phyloP scores from a whole-genome alignment of 2,797 vertebrate species.

The Emys orbicularis region DNA sequence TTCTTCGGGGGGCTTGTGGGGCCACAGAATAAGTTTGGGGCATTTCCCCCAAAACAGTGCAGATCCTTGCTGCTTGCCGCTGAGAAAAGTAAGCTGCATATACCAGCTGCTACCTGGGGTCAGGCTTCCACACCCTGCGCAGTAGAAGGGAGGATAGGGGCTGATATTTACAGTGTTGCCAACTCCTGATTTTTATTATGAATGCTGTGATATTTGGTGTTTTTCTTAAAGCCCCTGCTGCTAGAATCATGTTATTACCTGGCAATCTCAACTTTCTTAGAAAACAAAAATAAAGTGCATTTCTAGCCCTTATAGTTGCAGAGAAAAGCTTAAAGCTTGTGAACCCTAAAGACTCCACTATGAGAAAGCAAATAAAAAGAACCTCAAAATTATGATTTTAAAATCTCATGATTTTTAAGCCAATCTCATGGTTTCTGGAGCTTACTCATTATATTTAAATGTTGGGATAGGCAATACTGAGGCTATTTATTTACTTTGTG shows the following conservation, averaged over 20 bases:
- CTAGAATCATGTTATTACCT: neutral
- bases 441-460: fast-evolving
- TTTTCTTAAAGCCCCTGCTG: neutral
- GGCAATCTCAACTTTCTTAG: neutral
- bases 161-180: neutral
- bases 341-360: neutral
- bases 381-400: no score
- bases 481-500: neutral
- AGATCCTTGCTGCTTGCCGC: neutral
- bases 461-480: neutral
- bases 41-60: neutral
- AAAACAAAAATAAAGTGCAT: neutral
- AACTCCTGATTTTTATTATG: neutral
- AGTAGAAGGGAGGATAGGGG: neutral
- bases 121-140: neutral
- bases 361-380: neutral
- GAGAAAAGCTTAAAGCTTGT: neutral
- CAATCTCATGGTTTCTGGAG: neutral
- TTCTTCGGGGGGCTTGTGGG: neutral
- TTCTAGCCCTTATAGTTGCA: neutral
- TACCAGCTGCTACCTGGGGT: neutral
- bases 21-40: neutral
- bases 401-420: neutral
- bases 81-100: neutral
- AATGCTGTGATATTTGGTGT: neutral